Evolutionary conservation across 1,140 invertebrate genomes (phyloP).

Genomic region (Myzus persicae): DNA sequence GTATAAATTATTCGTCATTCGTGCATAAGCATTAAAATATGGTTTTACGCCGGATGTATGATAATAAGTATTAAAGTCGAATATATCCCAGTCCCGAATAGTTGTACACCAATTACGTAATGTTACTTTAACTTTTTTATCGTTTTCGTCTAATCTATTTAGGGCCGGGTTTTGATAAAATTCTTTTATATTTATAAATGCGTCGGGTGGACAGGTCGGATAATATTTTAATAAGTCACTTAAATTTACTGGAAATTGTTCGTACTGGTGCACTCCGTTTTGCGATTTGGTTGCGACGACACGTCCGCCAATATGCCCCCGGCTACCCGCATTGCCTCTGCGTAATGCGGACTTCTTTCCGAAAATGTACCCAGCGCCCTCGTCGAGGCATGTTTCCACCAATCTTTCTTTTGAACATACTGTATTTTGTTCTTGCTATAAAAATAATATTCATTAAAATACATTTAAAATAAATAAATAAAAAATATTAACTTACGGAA

Average conservation of each 20-base stretch:
- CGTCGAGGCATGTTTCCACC: neutral
- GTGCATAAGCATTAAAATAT: neutral
- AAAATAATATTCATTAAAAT: too few relatives aligned
- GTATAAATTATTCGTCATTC: neutral
- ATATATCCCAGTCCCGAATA: neutral
- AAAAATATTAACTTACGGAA: neutral
- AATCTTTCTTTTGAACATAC: neutral
- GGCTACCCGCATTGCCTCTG: neutral
- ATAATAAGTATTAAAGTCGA: neutral
- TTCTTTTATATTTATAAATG: neutral
- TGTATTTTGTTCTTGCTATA: neutral
- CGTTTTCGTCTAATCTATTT: neutral
- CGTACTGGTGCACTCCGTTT: neutral
- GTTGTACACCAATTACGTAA: neutral
- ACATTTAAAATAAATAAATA: too few relatives aligned
- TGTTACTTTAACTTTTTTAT: neutral
- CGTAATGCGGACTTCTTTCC: neutral
- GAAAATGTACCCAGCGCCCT: neutral
- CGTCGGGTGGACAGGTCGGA: neutral
- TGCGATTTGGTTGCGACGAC: neutral
- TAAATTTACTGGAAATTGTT: neutral
- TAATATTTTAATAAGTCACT: neutral
- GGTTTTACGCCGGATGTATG: neutral
- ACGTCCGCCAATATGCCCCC: neutral
- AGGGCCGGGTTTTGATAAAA: neutral